These are phyloP conservation scores for Parthenolecanium corni DNA, from an alignment of 2,888 invertebrate genomes.

Conservation along the genomic window DNA sequence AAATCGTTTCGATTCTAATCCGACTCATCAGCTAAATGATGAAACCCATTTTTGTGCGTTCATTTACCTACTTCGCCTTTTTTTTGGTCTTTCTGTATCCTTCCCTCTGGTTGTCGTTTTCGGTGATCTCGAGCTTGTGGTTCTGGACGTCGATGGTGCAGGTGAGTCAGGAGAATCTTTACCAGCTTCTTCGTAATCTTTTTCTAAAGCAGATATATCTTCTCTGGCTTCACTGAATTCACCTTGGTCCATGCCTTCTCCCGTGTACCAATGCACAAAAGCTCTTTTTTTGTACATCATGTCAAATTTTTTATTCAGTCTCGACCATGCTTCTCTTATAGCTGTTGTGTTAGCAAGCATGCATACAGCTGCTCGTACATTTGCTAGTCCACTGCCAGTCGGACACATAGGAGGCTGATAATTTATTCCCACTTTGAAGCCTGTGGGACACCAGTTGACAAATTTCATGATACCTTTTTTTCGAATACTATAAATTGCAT, in stretches of 20 bases:
- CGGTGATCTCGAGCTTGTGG: too few relatives aligned
- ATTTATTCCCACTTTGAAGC: conserved; percentile 24
- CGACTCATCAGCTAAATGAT: too few relatives aligned
- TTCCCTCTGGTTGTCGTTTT: too few relatives aligned
- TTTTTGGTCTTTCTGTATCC: too few relatives aligned
- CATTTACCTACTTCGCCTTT: too few relatives aligned
- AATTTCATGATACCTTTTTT: conserved; percentile 22
- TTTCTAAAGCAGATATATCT: conserved; percentile 18
- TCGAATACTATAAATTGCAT: conserved; percentile 16
- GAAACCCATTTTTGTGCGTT: too few relatives aligned
- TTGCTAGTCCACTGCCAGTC: conserved; percentile 17
- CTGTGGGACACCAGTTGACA: conserved; percentile 22
- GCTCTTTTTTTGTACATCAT: conserved; percentile 21
- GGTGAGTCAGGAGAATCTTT: conserved; percentile 4
- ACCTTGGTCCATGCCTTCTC: conserved; percentile 22
- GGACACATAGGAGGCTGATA: conserved; percentile 21
- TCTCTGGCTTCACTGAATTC: conserved; percentile 20
- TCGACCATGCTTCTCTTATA: conserved; percentile 20
- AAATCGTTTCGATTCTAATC: too few relatives aligned
- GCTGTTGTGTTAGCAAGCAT: conserved; percentile 23
- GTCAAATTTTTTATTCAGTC: conserved; percentile 20
- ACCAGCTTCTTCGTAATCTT: conserved; percentile 25
- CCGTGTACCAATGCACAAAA: conserved; percentile 25
- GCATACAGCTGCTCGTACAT: conserved; percentile 19
- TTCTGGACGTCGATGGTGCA: too few relatives aligned